Conservation (phyloP, 2,888 invertebrate species). For the Steinernema hermaphroditum region DNA sequence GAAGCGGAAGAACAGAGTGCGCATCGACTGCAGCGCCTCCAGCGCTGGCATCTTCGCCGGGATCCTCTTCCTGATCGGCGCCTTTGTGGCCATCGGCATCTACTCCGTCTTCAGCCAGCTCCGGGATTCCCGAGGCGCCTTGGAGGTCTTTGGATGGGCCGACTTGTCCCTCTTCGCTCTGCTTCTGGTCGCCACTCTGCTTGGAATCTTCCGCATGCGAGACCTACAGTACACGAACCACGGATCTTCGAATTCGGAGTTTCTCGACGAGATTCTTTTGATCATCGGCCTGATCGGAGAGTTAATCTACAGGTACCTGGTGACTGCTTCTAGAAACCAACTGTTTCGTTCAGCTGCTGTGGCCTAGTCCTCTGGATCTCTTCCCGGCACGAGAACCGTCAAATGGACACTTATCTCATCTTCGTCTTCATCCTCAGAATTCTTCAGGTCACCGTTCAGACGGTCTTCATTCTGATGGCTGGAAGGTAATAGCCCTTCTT, state of each 20-base stretch:
- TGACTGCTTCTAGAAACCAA: no score
- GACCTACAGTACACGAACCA: constrained; percentile 56
- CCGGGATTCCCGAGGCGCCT: constrained; percentile 50
- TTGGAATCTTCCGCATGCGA: constrained; percentile 51
- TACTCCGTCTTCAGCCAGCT: constrained; percentile 58
- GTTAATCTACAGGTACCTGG: constrained; percentile 50
- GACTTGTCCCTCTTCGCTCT: constrained; percentile 58
- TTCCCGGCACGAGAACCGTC: constrained; percentile 35
- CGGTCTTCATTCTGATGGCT: constrained; percentile 60
- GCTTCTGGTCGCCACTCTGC: neutral
- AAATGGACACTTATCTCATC: constrained; percentile 56
- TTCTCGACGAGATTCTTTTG: constrained; percentile 63
- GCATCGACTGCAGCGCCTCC: constrained; percentile 65
- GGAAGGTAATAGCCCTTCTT: constrained; percentile 40
- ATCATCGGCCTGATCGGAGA: constrained; percentile 63
- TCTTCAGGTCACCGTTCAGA: constrained; percentile 62
- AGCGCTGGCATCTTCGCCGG: constrained; percentile 63
- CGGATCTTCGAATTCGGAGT: constrained; percentile 57
- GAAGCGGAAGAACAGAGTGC: constrained; percentile 56
- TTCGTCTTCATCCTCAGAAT: constrained; percentile 53
- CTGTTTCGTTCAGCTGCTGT: neutral
- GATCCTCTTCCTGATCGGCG: constrained; percentile 59
- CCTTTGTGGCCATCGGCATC: constrained; percentile 62
- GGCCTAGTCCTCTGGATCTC: neutral
- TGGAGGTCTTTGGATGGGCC: constrained; percentile 58